Evolutionary conservation across 2,113 vertebrate species (phyloP).

Genomic region (Gymnorhina tibicen): DNA sequence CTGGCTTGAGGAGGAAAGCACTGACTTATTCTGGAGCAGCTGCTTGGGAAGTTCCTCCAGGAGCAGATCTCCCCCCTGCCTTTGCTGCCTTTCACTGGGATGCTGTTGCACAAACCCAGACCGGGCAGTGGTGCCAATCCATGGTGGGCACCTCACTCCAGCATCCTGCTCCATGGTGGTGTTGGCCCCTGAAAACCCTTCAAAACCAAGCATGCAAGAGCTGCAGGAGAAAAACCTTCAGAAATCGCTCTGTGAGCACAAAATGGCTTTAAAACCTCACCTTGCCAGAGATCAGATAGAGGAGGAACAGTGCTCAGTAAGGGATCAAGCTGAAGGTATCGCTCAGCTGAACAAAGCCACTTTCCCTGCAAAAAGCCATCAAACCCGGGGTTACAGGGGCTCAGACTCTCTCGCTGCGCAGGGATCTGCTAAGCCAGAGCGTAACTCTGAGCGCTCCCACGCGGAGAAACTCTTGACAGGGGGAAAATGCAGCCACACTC

Average conservation of each 20-base stretch:
- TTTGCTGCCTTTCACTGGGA: neutral
- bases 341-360: neutral
- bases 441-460: neutral
- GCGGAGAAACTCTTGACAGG: neutral
- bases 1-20: neutral
- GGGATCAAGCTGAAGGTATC: neutral
- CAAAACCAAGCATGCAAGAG: neutral
- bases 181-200: neutral
- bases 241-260: neutral
- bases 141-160: accelerated
- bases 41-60: neutral
- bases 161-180: neutral
- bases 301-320: neutral
- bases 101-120: neutral
- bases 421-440: neutral
- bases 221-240: neutral
- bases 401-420: neutral
- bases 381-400: neutral
- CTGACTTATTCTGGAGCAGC: neutral
- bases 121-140: neutral
- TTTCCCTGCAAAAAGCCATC: neutral
- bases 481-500: neutral
- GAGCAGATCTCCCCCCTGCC: neutral
- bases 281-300: neutral
- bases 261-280: neutral